Conservation (phyloP, 1,140 invertebrate species). For the Drosophila obscura region DNA sequence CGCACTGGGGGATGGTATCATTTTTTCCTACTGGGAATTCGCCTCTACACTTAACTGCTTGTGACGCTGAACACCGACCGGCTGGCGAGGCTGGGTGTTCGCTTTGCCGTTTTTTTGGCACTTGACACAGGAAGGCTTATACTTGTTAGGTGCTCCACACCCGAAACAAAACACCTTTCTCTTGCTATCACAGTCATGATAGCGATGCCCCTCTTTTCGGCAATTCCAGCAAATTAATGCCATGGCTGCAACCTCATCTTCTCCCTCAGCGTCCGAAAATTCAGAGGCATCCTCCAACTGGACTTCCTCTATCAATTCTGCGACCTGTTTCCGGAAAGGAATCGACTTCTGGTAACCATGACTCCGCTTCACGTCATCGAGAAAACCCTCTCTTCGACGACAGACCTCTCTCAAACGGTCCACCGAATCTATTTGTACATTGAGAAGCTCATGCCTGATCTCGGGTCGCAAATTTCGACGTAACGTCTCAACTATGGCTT, state of each 20-base stretch:
- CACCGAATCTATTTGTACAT: not conserved
- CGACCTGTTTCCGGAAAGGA: constrained; percentile 4
- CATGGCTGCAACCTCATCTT: not conserved
- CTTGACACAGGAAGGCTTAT: constrained; percentile 12
- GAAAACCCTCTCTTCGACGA: constrained; percentile 1
- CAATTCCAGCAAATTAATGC: constrained; percentile 33
- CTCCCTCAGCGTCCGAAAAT: not conserved
- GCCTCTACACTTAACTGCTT: not conserved
- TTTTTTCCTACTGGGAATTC: too few relatives aligned
- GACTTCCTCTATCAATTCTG: constrained; percentile 4
- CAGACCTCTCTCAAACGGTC: constrained; percentile 11
- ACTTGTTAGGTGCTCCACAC: not conserved
- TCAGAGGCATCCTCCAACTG: not conserved
- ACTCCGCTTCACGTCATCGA: constrained; percentile 2
- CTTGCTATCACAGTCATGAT: constrained; percentile 18
- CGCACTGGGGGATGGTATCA: not conserved
- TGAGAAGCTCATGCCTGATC: not conserved
- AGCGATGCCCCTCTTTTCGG: constrained; percentile 17
- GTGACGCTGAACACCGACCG: not conserved
- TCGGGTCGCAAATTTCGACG: not conserved
- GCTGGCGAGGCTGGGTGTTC: constrained; percentile 8
- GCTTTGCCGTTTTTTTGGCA: constrained; percentile 21
- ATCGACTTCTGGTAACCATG: constrained; percentile 1
- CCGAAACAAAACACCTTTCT: constrained; percentile 5
- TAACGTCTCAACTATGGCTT: not conserved